phyloP scores from a whole-genome alignment of 2,888 invertebrate species.

The Synanthedon myopaeformis region DNA sequence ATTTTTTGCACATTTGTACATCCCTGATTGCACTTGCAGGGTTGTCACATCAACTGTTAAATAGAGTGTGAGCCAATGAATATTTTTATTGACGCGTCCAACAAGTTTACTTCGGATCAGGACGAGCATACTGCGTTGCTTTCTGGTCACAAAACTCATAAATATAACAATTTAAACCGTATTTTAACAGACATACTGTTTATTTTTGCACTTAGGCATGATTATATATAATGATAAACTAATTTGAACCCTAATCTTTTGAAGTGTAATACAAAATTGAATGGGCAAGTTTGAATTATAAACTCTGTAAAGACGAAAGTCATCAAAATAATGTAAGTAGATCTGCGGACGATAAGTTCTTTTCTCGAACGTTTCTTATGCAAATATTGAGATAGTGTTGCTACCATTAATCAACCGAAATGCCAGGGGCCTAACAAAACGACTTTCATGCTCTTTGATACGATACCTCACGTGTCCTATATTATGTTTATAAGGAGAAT shows the following conservation, averaged over 20 bases:
- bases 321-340: slow-evolving; percentile 47
- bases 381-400: slow-evolving; percentile 66
- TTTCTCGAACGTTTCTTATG: slow-evolving; percentile 65
- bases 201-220: too few species aligned
- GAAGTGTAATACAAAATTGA: slow-evolving; percentile 14
- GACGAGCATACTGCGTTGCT: slow-evolving; percentile 19
- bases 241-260: too few species aligned
- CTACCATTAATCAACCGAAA: slow-evolving; percentile 61
- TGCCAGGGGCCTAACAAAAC: slow-evolving; percentile 25
- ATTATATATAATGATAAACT: too few species aligned
- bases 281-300: slow-evolving; percentile 3
- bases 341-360: slow-evolving; percentile 55
- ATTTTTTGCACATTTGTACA: slow-evolving; percentile 10
- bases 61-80: slow-evolving; percentile 66
- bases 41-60: slow-evolving; percentile 60
- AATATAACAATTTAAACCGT: slow-evolving; percentile 21
- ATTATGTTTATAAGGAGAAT: slow-evolving; percentile 18
- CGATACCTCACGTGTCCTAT: slow-evolving; percentile 22
- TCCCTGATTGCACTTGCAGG: slow-evolving; percentile 37
- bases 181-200: not conserved
- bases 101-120: slow-evolving; percentile 34
- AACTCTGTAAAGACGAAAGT: slow-evolving; percentile 28
- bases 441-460: slow-evolving; percentile 7
- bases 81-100: slow-evolving; percentile 66
- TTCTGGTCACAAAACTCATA: slow-evolving; percentile 9